Evolutionary conservation across 2,888 invertebrate species (phyloP), one percentile per base, ranked within the genome.

Genomic region (Adela reaumurella): DNA sequence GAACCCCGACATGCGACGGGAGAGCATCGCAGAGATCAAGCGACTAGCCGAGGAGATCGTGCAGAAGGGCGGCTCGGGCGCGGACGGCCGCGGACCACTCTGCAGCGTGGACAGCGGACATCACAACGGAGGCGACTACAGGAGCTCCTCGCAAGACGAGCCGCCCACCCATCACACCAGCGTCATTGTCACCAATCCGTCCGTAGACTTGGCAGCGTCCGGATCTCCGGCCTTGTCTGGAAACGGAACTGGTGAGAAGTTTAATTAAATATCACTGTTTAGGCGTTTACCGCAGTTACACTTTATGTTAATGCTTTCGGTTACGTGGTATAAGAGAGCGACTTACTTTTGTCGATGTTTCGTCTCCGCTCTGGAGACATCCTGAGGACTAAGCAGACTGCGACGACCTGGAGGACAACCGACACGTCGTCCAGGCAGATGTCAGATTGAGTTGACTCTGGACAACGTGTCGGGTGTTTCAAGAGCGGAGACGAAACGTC

Each of bases 151-250:
- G 0, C 52, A 71, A 24, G 73, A 77, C 50, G 74, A 74, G 45
- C 59, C 54, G 46, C 58, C 57, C 2, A 48, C 68, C 46, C 73
- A 70, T 53, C 80, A 78, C 52, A 84, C 85, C 6, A 86, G 86
- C 56, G 88, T 89, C 2, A 87, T 88, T 52, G 82, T 89, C 8
- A 88, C 88, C 0, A 86, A 88, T 59, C 86, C 88, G 0, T 88
- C 88, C 1, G 82, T 88, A 6, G 88, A 88, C 64, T 72, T 87
- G 43, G 78, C 62, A 2, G 73, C 79, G 50, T 68, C 70, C 16
- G 72, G 70, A 1, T 80, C 80, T 1, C 80, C 80, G 10, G 76
- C 62, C 5, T n/a, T n/a, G n/a, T n/a, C n/a, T n/a, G 69, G 68
- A 17, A 76, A 70, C 16, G 74, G 67, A 41, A 74, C 74, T 52